Evolutionary conservation across 2,797 vertebrate genomes (phyloP).

Genomic region (Chrysolophus pictus): DNA sequence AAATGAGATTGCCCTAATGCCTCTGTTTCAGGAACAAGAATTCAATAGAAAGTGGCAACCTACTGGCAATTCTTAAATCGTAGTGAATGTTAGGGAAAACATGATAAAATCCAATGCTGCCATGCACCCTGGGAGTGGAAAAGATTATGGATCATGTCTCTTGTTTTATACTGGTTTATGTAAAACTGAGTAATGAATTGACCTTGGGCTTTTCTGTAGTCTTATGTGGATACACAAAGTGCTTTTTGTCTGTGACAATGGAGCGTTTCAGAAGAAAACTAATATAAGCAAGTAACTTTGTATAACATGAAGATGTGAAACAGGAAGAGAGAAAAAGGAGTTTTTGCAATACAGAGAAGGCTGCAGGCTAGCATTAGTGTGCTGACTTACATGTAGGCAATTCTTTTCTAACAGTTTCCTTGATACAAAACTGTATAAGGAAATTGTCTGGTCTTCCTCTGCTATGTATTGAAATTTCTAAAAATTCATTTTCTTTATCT

Average conservation of each 20-base stretch:
- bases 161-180: not conserved
- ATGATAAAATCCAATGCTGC: not conserved
- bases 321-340: not conserved
- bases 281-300: not conserved
- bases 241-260: not conserved
- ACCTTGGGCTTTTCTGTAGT: rapidly evolving
- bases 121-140: not conserved
- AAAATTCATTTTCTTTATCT: not conserved
- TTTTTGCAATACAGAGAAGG: not conserved
- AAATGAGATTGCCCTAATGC: not conserved
- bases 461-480: not conserved
- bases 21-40: not conserved
- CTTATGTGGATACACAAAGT: rapidly evolving
- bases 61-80: not conserved
- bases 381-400: not conserved
- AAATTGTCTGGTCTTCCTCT: not conserved
- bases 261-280: not conserved
- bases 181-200: not conserved
- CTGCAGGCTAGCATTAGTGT: not conserved
- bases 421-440: not conserved
- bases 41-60: not conserved
- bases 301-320: not conserved
- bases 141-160: not conserved
- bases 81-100: not conserved
- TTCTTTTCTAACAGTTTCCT: not conserved